Conservation (phyloP, 1,140 invertebrate species). For the Paraescarpia echinospica region DNA sequence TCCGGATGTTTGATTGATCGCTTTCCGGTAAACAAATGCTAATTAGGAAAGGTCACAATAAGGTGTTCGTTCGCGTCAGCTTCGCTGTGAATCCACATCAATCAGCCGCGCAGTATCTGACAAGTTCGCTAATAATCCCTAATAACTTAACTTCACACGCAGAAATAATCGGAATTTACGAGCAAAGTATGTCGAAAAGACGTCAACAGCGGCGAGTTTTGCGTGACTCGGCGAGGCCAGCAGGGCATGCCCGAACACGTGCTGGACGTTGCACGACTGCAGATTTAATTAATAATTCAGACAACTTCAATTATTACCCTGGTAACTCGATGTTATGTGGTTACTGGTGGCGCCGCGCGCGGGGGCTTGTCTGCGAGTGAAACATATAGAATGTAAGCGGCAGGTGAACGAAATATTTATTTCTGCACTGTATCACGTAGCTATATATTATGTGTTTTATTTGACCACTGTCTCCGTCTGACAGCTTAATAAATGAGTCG, state of each 20-base stretch:
- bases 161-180: slow-evolving; percentile 1
- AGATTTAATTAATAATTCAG: neutral
- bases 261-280: neutral
- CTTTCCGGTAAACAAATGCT: neutral
- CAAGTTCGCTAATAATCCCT: neutral
- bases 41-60: neutral
- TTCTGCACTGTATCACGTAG: too few species aligned
- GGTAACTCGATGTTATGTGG: neutral
- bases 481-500: too few species aligned
- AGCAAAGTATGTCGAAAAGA: neutral
- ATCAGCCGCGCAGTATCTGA: neutral
- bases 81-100: neutral
- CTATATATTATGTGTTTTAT: too few species aligned
- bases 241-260: neutral
- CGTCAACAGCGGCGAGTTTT: neutral
- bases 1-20: neutral
- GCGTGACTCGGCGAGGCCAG: neutral
- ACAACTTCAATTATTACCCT: neutral
- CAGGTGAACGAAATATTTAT: neutral
- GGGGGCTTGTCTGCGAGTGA: neutral
- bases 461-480: too few species aligned
- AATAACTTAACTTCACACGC: neutral
- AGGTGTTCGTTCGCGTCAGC: neutral
- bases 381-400: neutral
- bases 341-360: neutral